Evolutionary conservation across 2,113 vertebrate genomes (phyloP).

Genomic region (Aplodontia rufa): DNA sequence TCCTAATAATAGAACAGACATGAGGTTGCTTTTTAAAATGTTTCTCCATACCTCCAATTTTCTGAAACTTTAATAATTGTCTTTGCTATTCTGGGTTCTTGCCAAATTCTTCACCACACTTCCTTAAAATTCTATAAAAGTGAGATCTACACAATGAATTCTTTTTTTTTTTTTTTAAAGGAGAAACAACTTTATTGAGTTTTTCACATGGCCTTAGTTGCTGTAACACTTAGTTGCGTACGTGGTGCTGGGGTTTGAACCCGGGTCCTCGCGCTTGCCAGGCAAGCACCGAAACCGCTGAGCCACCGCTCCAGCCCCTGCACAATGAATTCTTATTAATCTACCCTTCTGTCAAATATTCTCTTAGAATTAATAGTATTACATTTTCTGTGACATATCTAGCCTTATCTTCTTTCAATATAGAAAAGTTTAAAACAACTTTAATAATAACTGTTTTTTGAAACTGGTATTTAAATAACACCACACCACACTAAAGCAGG

Average conservation of each 20-base stretch:
- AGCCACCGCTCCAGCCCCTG: too few species aligned
- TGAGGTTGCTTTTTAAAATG: neutral
- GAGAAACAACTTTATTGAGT: too few species aligned
- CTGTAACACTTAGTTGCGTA: too few species aligned
- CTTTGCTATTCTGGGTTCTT: neutral
- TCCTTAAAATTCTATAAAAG: slow-evolving; percentile 14
- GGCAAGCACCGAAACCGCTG: too few species aligned
- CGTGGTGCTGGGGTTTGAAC: too few species aligned
- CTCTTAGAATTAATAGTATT: slow-evolving; percentile 24
- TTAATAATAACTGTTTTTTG: neutral
- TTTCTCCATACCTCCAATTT: neutral
- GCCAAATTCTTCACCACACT: neutral
- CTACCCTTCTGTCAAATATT: neutral
- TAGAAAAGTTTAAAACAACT: neutral
- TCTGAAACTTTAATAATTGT: neutral
- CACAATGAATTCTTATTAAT: neutral
- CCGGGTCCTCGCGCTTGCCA: too few species aligned
- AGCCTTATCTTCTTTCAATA: neutral
- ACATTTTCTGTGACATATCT: neutral
- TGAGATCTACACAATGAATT: neutral
- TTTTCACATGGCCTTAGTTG: too few species aligned
- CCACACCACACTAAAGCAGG: neutral
- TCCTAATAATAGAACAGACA: neutral
- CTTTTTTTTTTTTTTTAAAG: too few species aligned
- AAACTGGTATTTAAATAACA: neutral